Evolutionary conservation across 2,888 invertebrate species (phyloP).

Genomic region (Cataglyphis livida): DNA sequence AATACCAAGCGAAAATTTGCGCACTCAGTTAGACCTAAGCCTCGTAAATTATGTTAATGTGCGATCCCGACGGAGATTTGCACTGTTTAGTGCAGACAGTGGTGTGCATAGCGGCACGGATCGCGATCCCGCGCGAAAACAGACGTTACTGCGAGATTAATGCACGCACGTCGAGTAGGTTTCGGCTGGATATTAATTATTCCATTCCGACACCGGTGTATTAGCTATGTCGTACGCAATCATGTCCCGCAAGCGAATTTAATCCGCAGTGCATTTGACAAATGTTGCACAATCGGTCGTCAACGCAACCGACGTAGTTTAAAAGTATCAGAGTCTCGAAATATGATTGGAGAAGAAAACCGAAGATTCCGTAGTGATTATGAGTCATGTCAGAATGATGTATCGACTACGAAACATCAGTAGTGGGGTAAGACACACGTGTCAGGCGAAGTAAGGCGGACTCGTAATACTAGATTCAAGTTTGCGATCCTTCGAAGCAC

Average conservation of each 20-base stretch:
- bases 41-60: conserved; percentile 42
- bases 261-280: conserved; percentile 16
- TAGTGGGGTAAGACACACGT: conserved; percentile 39
- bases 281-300: background rate
- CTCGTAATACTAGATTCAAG: conserved; percentile 22
- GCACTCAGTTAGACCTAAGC: conserved; percentile 9
- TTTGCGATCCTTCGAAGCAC: conserved; percentile 39
- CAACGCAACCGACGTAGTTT: conserved; percentile 5
- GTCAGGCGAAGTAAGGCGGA: conserved; percentile 34
- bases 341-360: conserved; percentile 3
- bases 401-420: conserved; percentile 38
- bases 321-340: background rate
- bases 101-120: background rate
- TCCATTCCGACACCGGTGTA: conserved; percentile 43
- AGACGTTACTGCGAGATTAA: conserved; percentile 61
- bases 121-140: conserved; percentile 26
- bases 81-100: background rate
- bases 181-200: conserved; percentile 66
- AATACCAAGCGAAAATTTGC: conserved; percentile 12
- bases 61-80: background rate
- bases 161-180: conserved; percentile 39
- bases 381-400: conserved; percentile 41
- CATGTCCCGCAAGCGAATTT: background rate
- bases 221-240: conserved; percentile 23
- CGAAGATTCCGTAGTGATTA: conserved; percentile 19